Conservation (phyloP, 2,888 invertebrate species). For the Chorisops tibialis region DNA sequence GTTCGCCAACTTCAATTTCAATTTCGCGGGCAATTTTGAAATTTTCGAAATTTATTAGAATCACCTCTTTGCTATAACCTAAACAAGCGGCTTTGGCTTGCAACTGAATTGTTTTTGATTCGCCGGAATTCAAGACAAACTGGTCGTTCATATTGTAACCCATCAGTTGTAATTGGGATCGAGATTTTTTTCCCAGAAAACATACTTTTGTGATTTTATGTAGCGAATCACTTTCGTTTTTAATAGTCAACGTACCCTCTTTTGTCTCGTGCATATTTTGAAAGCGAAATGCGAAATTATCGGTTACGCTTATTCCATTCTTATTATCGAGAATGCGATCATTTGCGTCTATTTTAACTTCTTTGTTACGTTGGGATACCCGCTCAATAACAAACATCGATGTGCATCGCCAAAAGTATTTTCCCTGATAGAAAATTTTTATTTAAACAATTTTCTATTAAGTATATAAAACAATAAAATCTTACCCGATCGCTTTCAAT, state of each 20-base stretch:
- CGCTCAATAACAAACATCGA: conserved; percentile 29
- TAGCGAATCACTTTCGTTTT: conserved; percentile 55
- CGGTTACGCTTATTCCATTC: conserved; percentile 57
- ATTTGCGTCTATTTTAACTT: conserved; percentile 34
- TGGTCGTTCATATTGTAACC: conserved; percentile 47
- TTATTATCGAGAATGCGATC: conserved; percentile 45
- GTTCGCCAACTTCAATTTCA: conserved; percentile 41
- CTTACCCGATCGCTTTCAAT: conserved; percentile 65
- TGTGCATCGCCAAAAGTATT: conserved; percentile 43
- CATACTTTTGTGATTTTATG: conserved; percentile 51
- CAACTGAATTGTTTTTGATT: conserved; percentile 53
- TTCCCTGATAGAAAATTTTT: conserved; percentile 45
- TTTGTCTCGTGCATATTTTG: conserved; percentile 50
- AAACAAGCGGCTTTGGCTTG: conserved; percentile 59
- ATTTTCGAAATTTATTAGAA: conserved; percentile 58
- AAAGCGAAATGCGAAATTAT: conserved; percentile 50
- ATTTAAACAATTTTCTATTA: conserved; percentile 50
- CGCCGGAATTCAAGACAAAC: conserved; percentile 50
- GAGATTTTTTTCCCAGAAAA: conserved; percentile 54
- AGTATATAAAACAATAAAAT: neutral
- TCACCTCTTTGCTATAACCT: conserved; percentile 60
- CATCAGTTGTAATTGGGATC: conserved; percentile 55
- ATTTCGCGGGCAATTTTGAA: conserved; percentile 38
- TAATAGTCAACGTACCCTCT: conserved; percentile 53
- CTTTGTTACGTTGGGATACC: neutral